These are phyloP conservation scores for Philereme vetulata DNA, from an alignment of 2,888 invertebrate genomes.

Conservation along the genomic window DNA sequence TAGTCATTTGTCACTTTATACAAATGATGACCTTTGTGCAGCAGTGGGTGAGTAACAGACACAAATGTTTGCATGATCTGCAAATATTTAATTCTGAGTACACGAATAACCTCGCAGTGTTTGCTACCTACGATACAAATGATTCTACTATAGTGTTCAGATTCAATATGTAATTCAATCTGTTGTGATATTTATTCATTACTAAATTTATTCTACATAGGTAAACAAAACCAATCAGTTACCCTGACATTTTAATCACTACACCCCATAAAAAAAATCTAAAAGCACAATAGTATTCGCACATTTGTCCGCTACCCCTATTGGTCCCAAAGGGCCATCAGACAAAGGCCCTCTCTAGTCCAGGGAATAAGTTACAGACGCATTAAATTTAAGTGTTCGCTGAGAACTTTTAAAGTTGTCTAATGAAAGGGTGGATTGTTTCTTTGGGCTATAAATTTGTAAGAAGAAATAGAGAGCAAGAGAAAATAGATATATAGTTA, in stretches of 20 bases:
- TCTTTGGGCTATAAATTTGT: slow-evolving; percentile 27
- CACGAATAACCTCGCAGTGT: no score
- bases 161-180: no score
- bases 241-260: slow-evolving; percentile 33
- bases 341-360: slow-evolving; percentile 68
- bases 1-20: no score
- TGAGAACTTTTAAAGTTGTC: slow-evolving; percentile 65
- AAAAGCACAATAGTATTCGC: slow-evolving; percentile 34
- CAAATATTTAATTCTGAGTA: no score
- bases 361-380: slow-evolving; percentile 67
- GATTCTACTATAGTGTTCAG: no score
- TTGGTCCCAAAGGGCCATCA: slow-evolving; percentile 41
- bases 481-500: no score
- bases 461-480: no score
- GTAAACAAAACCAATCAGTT: slow-evolving; percentile 20
- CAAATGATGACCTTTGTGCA: no score
- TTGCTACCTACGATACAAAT: no score
- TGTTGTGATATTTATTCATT: no score
- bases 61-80: no score
- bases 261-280: slow-evolving; percentile 30
- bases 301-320: slow-evolving; percentile 38
- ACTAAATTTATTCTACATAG: neutral
- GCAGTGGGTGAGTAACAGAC: no score
- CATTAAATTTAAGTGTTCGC: slow-evolving; percentile 79
- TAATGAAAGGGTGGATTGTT: slow-evolving; percentile 38